Conservation (phyloP, 1,140 invertebrate species). For the Capitella teleta region DNA sequence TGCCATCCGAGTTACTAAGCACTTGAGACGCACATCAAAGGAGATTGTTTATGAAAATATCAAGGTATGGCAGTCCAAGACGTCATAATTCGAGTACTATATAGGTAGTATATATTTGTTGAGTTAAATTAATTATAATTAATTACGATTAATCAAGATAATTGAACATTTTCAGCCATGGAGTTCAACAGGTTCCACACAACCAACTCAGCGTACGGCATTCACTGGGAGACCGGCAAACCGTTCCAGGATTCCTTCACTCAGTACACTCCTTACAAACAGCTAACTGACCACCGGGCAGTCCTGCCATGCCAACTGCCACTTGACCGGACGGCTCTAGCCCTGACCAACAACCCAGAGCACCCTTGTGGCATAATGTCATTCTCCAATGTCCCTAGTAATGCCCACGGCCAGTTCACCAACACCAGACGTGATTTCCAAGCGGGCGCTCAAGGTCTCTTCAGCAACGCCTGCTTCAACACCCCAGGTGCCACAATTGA, state of each 20-base stretch:
- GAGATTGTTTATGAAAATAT: no score
- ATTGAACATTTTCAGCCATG: no score
- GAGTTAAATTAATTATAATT: no score
- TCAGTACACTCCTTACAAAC: conserved; percentile 1
- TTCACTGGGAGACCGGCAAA: background rate
- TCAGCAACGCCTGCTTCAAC: conserved; percentile 9
- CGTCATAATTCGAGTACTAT: no score
- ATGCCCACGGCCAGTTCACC: conserved; percentile 3
- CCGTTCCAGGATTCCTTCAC: conserved; percentile 1
- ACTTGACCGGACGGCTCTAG: background rate
- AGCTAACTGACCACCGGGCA: background rate
- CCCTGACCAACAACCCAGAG: conserved; percentile 1
- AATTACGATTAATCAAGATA: no score
- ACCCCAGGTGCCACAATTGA: background rate
- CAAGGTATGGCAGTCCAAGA: no score
- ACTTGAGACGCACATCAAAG: no score
- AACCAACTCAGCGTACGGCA: background rate
- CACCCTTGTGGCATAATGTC: conserved; percentile 6
- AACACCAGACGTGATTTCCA: conserved; percentile 7
- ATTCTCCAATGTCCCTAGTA: conserved; percentile 10
- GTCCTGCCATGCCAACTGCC: background rate
- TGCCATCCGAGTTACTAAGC: no score
- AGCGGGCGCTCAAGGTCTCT: conserved; percentile 6
- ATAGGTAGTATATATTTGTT: no score
- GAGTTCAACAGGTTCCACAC: conserved; percentile 4